Conservation (phyloP, 2,888 invertebrate species). For the Sinhomidia bicolor region DNA sequence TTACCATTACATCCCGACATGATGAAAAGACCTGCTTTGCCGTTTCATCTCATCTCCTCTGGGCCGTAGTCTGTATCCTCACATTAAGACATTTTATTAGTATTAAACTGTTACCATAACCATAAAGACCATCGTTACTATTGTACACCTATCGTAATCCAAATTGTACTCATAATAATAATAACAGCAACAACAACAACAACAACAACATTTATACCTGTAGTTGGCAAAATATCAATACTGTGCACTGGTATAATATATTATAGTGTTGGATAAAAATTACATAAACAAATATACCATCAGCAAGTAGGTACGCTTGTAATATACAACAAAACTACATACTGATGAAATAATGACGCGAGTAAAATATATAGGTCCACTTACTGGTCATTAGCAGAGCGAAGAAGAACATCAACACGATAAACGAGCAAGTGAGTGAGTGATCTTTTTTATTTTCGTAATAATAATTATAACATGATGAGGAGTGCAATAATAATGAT, state of each 20-base stretch:
- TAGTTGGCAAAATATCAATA: not conserved
- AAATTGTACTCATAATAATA: conserved; percentile 42
- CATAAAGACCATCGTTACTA: conserved; percentile 30
- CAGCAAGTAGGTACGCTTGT: not conserved
- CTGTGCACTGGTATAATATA: not conserved
- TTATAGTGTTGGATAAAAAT: not conserved
- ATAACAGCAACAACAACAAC: conserved; percentile 30
- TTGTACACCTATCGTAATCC: conserved; percentile 26
- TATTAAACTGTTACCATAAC: conserved; percentile 49
- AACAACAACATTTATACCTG: too few relatives aligned
- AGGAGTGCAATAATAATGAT: conserved; percentile 14
- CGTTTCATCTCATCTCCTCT: not conserved
- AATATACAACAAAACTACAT: not conserved
- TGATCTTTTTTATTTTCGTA: conserved; percentile 36
- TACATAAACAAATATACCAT: conserved; percentile 8
- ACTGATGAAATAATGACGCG: not conserved
- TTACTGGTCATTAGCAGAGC: not conserved
- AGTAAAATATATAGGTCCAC: not conserved
- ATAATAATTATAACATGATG: conserved; percentile 11
- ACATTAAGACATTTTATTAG: not conserved
- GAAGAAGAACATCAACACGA: conserved; percentile 1
- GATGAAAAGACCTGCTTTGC: not conserved
- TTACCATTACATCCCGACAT: not conserved
- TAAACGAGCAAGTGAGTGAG: not conserved
- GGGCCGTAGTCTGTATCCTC: not conserved